Conservation (phyloP, 2,888 invertebrate species). For the Geophilus truncorum region DNA sequence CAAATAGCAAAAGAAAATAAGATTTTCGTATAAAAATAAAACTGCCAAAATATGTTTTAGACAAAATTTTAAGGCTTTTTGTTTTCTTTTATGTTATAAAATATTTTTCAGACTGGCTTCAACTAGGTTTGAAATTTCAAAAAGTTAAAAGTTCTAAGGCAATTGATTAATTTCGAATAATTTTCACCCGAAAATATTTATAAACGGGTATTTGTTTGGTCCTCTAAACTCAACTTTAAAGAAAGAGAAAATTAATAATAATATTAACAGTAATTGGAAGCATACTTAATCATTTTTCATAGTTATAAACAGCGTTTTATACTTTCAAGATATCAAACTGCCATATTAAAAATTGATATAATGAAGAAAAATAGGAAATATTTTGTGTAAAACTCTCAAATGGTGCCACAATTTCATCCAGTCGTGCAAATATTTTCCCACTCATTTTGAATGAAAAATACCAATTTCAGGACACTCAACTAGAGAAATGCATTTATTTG, state of each 20-base stretch:
- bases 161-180: too few relatives aligned
- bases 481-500: too few relatives aligned
- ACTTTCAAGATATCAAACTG: too few relatives aligned
- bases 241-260: too few relatives aligned
- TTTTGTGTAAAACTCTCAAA: not conserved
- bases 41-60: not conserved
- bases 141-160: not conserved
- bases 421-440: not conserved
- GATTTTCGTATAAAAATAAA: not conserved
- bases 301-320: too few relatives aligned
- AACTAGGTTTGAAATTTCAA: not conserved
- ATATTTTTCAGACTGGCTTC: not conserved
- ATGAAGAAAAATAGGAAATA: not conserved
- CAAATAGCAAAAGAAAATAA: constrained; percentile 1
- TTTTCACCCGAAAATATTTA: too few relatives aligned
- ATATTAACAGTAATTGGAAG: too few relatives aligned
- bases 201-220: too few relatives aligned
- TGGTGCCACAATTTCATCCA: not conserved
- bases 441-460: not conserved
- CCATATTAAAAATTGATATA: too few relatives aligned
- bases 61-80: not conserved
- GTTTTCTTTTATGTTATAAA: not conserved
- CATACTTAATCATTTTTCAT: too few relatives aligned
- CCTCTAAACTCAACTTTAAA: too few relatives aligned
- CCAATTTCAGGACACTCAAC: not conserved